phyloP scores from a whole-genome alignment of 2,888 invertebrate species.

The Mesochorus sp. region DNA sequence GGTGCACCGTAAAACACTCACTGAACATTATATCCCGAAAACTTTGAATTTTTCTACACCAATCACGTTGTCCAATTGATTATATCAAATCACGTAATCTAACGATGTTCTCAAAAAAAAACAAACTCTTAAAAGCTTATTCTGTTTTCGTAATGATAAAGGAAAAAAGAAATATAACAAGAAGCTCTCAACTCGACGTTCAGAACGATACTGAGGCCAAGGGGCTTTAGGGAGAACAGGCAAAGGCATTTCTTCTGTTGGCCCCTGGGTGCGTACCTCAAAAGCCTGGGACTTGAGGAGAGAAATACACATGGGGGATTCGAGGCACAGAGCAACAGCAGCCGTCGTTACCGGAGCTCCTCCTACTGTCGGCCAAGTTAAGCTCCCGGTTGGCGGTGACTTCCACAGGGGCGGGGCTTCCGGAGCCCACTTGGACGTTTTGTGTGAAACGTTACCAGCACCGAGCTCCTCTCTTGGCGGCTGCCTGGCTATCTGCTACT shows the following conservation, averaged over 20 bases:
- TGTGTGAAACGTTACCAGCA: slow-evolving; percentile 58
- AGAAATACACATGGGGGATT: slow-evolving; percentile 13
- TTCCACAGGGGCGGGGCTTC: slow-evolving; percentile 79
- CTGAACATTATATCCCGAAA: slow-evolving; percentile 6
- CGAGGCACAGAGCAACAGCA: slow-evolving; percentile 43
- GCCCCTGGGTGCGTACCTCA: slow-evolving; percentile 25
- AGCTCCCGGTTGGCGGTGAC: slow-evolving; percentile 77
- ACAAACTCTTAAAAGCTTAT: neutral
- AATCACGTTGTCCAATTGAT: too few species aligned
- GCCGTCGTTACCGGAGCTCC: slow-evolving; percentile 74
- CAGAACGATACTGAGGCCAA: slow-evolving; percentile 71
- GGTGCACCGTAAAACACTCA: slow-evolving; percentile 8
- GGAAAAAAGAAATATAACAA: slow-evolving; percentile 47
- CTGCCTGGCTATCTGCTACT: slow-evolving; percentile 45
- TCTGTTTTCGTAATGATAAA: slow-evolving; percentile 15
- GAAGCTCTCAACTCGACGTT: slow-evolving; percentile 69
- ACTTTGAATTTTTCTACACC: too few species aligned
- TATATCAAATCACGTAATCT: too few species aligned
- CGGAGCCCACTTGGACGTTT: slow-evolving; percentile 68
- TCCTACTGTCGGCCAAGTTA: slow-evolving; percentile 76
- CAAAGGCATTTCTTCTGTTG: slow-evolving; percentile 42
- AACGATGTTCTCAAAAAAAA: too few species aligned
- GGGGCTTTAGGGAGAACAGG: slow-evolving; percentile 53
- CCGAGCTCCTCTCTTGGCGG: slow-evolving; percentile 61
- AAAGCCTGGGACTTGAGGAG: slow-evolving; percentile 51